Evolutionary conservation across 1,140 invertebrate genomes (phyloP).

Genomic region (Eriosoma lanigerum): DNA sequence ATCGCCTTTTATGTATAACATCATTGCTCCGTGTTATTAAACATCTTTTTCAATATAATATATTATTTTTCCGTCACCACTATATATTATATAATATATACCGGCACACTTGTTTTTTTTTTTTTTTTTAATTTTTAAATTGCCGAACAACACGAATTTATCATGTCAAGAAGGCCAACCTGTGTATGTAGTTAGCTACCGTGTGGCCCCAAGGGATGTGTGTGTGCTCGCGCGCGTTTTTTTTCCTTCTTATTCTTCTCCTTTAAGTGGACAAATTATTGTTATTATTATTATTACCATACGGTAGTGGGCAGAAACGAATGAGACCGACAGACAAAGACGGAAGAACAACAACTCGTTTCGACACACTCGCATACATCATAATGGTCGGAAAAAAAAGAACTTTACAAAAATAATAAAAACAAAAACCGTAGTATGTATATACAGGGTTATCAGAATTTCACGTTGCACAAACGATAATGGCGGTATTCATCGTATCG

Average conservation of each 20-base stretch:
- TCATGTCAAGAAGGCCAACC: slow-evolving; percentile 39
- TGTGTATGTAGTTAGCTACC: slow-evolving; percentile 48
- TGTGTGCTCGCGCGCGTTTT: slow-evolving; percentile 20
- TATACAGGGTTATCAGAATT: not conserved
- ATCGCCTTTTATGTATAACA: no score
- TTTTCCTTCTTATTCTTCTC: not conserved
- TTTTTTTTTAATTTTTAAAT: slow-evolving; percentile 45
- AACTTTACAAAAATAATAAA: not conserved
- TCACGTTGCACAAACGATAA: no score
- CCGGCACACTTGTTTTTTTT: not conserved
- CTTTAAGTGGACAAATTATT: slow-evolving; percentile 23
- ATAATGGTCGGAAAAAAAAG: slow-evolving; percentile 12
- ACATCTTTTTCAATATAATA: no score
- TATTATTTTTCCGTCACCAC: not conserved
- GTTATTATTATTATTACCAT: slow-evolving; percentile 4
- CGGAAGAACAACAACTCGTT: slow-evolving; percentile 10
- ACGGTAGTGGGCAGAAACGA: not conserved
- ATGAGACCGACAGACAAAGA: not conserved
- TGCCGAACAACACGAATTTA: slow-evolving; percentile 37
- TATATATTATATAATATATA: not conserved
- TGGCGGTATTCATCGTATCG: no score
- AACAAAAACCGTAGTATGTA: not conserved
- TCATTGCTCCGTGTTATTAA: no score
- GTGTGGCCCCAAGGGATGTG: slow-evolving; percentile 38
- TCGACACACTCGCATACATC: slow-evolving; percentile 34